Conservation (phyloP, 2,113 vertebrate genomes). For the Haliaeetus leucogaster region DNA sequence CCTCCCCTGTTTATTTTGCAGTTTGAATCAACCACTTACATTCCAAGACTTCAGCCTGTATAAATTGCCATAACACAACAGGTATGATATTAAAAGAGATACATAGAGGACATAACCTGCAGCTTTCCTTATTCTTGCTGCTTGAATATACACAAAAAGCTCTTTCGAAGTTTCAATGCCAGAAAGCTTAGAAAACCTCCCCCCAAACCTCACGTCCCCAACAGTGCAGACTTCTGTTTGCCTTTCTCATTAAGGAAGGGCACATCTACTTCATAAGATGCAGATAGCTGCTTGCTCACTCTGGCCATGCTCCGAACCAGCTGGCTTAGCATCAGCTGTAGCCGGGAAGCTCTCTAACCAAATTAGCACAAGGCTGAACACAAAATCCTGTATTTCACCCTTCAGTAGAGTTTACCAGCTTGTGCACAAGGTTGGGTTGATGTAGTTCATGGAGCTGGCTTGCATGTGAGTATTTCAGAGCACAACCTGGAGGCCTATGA, state of each 20-base stretch:
- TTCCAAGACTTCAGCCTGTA: neutral
- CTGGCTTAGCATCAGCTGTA: neutral
- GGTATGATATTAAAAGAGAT: neutral
- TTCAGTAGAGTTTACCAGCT: neutral
- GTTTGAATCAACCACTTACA: neutral
- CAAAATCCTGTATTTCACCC: neutral
- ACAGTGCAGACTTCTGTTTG: neutral
- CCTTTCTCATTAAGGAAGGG: neutral
- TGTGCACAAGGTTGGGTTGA: neutral
- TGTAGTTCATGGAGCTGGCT: neutral
- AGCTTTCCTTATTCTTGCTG: neutral
- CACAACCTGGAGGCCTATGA: neutral
- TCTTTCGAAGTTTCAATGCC: neutral
- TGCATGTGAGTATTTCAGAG: neutral
- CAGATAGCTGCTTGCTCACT: neutral
- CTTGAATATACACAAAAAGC: neutral
- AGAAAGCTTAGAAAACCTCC: neutral
- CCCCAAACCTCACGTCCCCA: neutral
- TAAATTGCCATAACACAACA: neutral
- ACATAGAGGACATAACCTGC: neutral
- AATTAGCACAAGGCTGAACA: neutral
- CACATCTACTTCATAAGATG: neutral
- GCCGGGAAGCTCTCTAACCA: neutral
- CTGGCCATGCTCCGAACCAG: neutral
- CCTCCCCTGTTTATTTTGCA: neutral